Conservation (phyloP, 2,113 vertebrate genomes). For the Daubentonia madagascariensis region DNA sequence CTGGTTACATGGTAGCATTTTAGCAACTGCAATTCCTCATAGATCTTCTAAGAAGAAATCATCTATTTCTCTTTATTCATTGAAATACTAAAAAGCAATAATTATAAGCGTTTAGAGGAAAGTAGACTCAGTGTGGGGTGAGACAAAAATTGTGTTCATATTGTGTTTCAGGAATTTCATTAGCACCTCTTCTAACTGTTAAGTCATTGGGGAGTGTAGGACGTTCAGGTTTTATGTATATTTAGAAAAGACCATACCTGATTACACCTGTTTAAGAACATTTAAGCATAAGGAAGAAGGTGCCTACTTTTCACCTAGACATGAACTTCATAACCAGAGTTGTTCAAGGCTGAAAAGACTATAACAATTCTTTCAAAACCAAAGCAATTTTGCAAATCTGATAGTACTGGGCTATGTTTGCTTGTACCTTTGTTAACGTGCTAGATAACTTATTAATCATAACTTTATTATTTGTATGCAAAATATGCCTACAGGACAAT, state of each 20-base stretch:
- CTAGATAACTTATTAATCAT: slow-evolving; percentile 75
- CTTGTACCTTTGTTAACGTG: slow-evolving; percentile 58
- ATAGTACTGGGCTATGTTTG: neutral
- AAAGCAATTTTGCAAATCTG: slow-evolving; percentile 65
- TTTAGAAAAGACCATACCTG: slow-evolving; percentile 58
- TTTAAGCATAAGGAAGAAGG: slow-evolving; percentile 68
- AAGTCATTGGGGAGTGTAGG: rapidly evolving
- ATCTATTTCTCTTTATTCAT: neutral
- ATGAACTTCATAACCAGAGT: slow-evolving; percentile 75
- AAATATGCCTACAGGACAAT: slow-evolving; percentile 73
- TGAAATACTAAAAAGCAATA: neutral
- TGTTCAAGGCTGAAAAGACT: slow-evolving; percentile 48
- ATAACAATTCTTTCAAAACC: slow-evolving; percentile 60
- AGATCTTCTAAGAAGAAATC: neutral
- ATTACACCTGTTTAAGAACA: slow-evolving; percentile 64
- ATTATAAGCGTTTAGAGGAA: neutral
- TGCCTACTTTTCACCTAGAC: slow-evolving; percentile 24
- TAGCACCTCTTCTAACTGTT: neutral
- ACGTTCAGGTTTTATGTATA: neutral
- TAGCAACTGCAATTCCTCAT: neutral
- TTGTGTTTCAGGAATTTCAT: slow-evolving; percentile 53
- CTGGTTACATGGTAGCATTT: neutral
- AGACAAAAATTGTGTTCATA: neutral
- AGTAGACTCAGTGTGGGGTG: neutral
- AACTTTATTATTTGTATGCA: slow-evolving; percentile 74